Base-by-base conservation (phyloP, 2,113 vertebrate species). In the Onychostoma macrolepis region DNA sequence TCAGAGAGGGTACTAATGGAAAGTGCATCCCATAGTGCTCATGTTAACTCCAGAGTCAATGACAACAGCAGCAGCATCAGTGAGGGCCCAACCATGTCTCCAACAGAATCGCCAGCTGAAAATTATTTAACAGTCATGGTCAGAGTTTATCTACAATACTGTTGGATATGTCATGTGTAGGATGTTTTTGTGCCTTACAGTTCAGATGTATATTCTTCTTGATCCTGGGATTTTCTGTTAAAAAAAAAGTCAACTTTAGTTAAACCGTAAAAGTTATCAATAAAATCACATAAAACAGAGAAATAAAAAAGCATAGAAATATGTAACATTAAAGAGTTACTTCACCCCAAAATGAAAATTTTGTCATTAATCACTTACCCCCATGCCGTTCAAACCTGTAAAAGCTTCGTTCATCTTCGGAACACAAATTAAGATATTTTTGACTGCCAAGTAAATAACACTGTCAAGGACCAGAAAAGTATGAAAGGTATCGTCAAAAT, bases 11-110 rank as follows among this genome's bases (percentile, higher is more conserved):
- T 77, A 89, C 7, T 71, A 43, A 9, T 48, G 48, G 24, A 81
- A 12, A 81, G 28, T 90, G 89, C 30, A 12, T 69, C 41, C 30
- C 48, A 67, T 63, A 38, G 6, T 85, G 36, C 67, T 97, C 96
- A 97, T 95, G 96, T 97, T 86, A 97, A 94, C 90, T 96, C 96
- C 91, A 96, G 91, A 87, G 94, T 92, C 90, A 96, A 93, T 95
- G 95, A 96, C 69, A 97, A 93, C 93, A 95, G 86, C 61, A 97
- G 85, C 53, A 96, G 90, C 11, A 90, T 92, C 94, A 95, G 80
- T 87, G 93, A 53, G 11, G 96, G 90, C 85, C 93, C 87, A 91
- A 92, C 89, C 30, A 33, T 38, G 30, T 69, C 85, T 69, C 61
- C 86, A 58, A 30, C 58, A 65, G 84, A 86, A n/a, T 88, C 80